Percentiles rank a stretch among this genome's conserved stretches.
Conservation (phyloP, 2,888 invertebrate genomes). For the Drosophila leonis region DNA sequence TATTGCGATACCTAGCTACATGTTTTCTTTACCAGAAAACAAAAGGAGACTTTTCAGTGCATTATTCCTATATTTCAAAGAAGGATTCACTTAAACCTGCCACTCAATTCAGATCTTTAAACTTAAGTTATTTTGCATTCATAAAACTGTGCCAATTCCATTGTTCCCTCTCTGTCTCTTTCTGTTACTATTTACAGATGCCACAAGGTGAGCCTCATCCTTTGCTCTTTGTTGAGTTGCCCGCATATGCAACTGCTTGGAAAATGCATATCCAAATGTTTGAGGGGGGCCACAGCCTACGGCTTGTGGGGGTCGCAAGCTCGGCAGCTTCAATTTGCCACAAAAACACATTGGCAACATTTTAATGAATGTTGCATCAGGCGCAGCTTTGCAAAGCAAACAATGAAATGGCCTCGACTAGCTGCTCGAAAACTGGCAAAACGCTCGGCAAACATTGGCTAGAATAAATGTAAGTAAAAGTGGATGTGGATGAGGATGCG, state of each 20-base stretch:
- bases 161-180: background rate
- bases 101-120: background rate
- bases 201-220: slow-evolving; percentile 55
- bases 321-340: slow-evolving; percentile 77
- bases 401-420: slow-evolving; percentile 53
- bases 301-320: slow-evolving; percentile 19
- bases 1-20: background rate
- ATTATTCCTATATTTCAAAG: background rate
- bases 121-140: background rate
- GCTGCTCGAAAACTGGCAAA: slow-evolving; percentile 56
- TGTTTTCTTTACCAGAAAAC: background rate
- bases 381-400: slow-evolving; percentile 60
- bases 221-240: slow-evolving; percentile 32
- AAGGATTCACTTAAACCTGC: background rate
- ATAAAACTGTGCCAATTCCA: slow-evolving; percentile 8
- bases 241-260: slow-evolving; percentile 65
- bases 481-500: slow-evolving; percentile 5
- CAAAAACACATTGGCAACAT: slow-evolving; percentile 82
- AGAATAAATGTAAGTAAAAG: slow-evolving; percentile 75
- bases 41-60: background rate
- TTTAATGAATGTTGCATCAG: slow-evolving; percentile 77
- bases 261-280: slow-evolving; percentile 63
- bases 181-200: background rate
- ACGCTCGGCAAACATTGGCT: slow-evolving; percentile 76
- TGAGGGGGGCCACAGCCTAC: slow-evolving; percentile 22